Conservation (phyloP, 2,797 vertebrate genomes). For the Hozukius guyotensis region DNA sequence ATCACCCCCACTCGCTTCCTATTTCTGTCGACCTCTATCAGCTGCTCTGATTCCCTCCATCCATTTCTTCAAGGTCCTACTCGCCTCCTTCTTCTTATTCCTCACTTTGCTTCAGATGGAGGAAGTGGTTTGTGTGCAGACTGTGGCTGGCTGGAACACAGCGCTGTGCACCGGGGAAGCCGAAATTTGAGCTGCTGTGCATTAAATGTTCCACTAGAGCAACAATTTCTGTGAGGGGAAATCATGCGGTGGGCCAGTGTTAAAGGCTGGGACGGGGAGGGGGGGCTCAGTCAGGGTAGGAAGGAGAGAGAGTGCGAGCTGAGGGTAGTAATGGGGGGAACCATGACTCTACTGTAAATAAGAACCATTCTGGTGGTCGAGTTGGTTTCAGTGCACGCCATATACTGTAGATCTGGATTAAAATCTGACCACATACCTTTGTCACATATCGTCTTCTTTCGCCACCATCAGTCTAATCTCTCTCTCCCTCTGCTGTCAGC, state of each 20-base stretch:
- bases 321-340: neutral
- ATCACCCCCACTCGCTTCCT: slow-evolving; percentile 23
- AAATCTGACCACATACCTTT: slow-evolving; percentile 35
- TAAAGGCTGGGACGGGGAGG: slow-evolving; percentile 26
- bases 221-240: slow-evolving; percentile 78
- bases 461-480: neutral
- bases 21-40: slow-evolving; percentile 21
- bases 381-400: slow-evolving; percentile 1
- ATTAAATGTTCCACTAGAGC: slow-evolving; percentile 86
- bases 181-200: slow-evolving; percentile 76
- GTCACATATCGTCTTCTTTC: neutral
- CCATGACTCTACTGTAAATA: slow-evolving; percentile 28
- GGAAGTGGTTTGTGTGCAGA: slow-evolving; percentile 84
- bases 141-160: slow-evolving; percentile 77
- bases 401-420: neutral
- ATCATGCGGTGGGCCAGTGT: slow-evolving; percentile 65
- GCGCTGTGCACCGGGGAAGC: slow-evolving; percentile 67
- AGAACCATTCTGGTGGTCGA: slow-evolving; percentile 16
- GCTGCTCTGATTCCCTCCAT: slow-evolving; percentile 9
- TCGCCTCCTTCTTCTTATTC: slow-evolving; percentile 26
- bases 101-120: slow-evolving; percentile 60
- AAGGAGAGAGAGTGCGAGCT: neutral
- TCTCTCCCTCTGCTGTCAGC: slow-evolving; percentile 41
- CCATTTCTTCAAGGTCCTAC: slow-evolving; percentile 11
- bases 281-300: slow-evolving; percentile 9